Evolutionary conservation across 2,113 vertebrate species (phyloP), one percentile per base, ranked within the genome.

Genomic region (Phoenicopterus ruber): DNA sequence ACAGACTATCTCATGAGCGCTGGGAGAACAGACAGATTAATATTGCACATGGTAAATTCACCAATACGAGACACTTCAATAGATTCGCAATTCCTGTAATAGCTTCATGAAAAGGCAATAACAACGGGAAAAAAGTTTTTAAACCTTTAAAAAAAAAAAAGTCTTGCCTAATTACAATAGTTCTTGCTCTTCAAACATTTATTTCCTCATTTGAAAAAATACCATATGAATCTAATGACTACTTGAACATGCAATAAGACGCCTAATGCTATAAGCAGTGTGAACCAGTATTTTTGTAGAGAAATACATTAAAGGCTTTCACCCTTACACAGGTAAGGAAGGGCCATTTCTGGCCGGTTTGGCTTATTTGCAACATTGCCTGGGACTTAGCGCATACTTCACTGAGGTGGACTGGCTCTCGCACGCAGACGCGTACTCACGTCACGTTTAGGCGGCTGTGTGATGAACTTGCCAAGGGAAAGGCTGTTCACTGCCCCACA

Each of bases 301-400:
- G 80, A 82, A 88, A 82, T 70, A 79, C 52, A 93, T 92, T 63
- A 90, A 94, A 96, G 92, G 86, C 91, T 93, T 92, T 87, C 78
- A 92, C 87, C 93, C 95, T 95, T 95, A 90, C 91, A 91, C 73
- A 91, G 87, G 92, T 92, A 95, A 90, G 90, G 93, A 96, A 97
- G 86, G 70, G 91, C 94, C 86, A 96, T 66, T 91, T 77, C 93
- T 94, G 96, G 92, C 86, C 4, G 0, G 26, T 97, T 96, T 95
- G 96, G 96, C 97, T 97, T 92, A 28, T 92, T 94, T 89, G 85
- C 93, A 94, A 86, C 36, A 32, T 18, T 42, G 50, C 55, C 42
- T 69, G 73, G 69, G 73, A 50, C 57, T 11, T 11, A 16, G 82
- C 26, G 8, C 15, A 3, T 29, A 7, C 20, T 47, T 44, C 58